A percentile compares a stretch with the other conserved stretches of the same genome.
Evolutionary conservation across 2,797 vertebrate genomes (phyloP).

Genomic region (Thaleichthys pacificus): DNA sequence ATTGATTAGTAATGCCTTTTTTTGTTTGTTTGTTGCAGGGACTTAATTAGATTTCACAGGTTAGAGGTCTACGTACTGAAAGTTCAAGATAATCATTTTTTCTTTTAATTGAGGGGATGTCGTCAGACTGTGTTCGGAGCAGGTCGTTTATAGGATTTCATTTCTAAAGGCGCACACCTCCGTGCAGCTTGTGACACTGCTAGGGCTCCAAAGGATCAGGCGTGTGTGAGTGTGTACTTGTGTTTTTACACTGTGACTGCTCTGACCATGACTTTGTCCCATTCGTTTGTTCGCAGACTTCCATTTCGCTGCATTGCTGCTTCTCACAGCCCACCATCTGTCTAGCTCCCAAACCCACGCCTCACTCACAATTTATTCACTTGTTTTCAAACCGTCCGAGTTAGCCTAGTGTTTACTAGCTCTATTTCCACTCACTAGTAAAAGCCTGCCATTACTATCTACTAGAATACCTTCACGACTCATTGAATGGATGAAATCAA

Average conservation of each 20-base stretch:
- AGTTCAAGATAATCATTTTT: conserved; percentile 66
- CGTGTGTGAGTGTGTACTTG: conserved; percentile 17
- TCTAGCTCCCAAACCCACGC: conserved; percentile 31
- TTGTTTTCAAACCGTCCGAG: neutral
- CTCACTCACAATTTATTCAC: neutral
- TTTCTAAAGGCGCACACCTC: conserved; percentile 33
- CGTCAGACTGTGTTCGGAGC: conserved; percentile 42
- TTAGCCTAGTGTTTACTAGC: too few relatives aligned
- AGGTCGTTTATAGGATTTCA: conserved; percentile 33
- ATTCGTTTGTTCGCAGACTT: neutral
- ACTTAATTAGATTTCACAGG: conserved; percentile 70
- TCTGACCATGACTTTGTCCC: too few relatives aligned
- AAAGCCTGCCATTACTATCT: too few relatives aligned
- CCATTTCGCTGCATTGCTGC: neutral
- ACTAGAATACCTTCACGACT: too few relatives aligned
- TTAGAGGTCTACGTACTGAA: conserved; percentile 64
- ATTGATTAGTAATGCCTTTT: conserved; percentile 66
- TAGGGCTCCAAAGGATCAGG: conserved; percentile 28
- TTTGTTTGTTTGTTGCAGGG: conserved; percentile 58
- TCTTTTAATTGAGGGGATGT: conserved; percentile 56
- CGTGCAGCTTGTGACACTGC: conserved; percentile 29
- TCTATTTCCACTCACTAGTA: too few relatives aligned
- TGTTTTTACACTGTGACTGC: neutral
- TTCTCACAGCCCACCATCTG: conserved; percentile 24
- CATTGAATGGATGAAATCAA: neutral